Evolutionary conservation across 2,888 invertebrate species (phyloP).

Genomic region (Ischnura elegans): DNA sequence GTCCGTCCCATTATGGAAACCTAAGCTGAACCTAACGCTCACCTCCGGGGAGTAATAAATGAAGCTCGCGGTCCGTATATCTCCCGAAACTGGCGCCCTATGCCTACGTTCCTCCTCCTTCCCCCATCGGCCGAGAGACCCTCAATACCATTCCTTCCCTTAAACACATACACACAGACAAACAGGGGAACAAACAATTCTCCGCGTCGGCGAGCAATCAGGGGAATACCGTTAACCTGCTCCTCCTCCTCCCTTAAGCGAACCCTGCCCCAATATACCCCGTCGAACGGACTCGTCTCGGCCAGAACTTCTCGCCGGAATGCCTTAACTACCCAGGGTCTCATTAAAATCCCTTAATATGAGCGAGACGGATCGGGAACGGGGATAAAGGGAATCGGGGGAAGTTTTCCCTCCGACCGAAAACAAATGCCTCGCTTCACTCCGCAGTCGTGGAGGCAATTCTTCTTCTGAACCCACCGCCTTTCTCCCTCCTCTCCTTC

Average conservation of each 20-base stretch:
- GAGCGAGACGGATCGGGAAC: background rate
- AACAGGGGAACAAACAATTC: background rate
- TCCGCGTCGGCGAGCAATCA: background rate
- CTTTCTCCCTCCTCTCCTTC: background rate
- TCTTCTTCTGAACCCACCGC: background rate
- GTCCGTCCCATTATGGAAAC: conserved; percentile 63
- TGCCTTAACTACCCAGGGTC: conserved; percentile 32
- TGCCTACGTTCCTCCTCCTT: background rate
- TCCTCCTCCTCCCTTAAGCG: background rate
- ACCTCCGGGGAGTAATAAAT: conserved; percentile 52
- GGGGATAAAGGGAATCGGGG: background rate
- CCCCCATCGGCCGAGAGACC: background rate
- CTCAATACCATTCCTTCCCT: conserved; percentile 2
- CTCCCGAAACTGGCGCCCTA: conserved; percentile 13
- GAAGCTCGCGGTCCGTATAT: background rate
- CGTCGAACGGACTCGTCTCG: background rate
- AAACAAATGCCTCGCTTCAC: background rate
- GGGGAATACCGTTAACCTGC: background rate
- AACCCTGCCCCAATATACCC: background rate
- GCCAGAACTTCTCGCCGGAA: conserved; percentile 2
- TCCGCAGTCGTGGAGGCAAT: background rate
- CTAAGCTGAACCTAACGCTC: conserved; percentile 54
- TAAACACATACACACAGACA: background rate
- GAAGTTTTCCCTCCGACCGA: background rate
- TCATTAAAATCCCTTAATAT: conserved; percentile 62